A percentile compares a stretch with the other conserved stretches of the same genome.
Evolutionary conservation across 2,888 invertebrate species (phyloP).

Genomic region (Caenorhabditis wallacei): DNA sequence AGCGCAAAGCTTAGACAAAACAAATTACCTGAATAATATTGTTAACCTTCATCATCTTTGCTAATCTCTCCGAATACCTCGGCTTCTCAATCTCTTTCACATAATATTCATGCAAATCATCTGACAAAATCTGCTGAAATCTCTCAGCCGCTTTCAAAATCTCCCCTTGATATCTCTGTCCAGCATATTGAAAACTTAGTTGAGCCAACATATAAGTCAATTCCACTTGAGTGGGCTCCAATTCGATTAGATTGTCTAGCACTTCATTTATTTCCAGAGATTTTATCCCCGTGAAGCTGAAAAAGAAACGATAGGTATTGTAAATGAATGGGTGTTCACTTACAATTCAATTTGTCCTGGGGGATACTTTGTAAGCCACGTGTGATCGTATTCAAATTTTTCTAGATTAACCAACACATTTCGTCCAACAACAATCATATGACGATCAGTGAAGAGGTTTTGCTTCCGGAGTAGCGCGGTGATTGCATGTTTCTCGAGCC

Average conservation of each 20-base stretch:
- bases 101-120: slow-evolving; percentile 65
- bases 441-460: slow-evolving; percentile 18
- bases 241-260: slow-evolving; percentile 21
- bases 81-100: slow-evolving; percentile 6
- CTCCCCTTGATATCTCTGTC: slow-evolving; percentile 38
- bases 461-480: slow-evolving; percentile 34
- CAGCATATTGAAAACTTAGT: slow-evolving; percentile 57
- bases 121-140: slow-evolving; percentile 46
- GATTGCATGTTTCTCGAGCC: slow-evolving; percentile 48
- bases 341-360: slow-evolving; percentile 33
- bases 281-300: slow-evolving; percentile 29
- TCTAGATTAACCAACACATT: slow-evolving; percentile 28
- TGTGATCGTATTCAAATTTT: slow-evolving; percentile 23
- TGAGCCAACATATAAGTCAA: slow-evolving; percentile 62
- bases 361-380: slow-evolving; percentile 36
- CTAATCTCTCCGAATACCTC: slow-evolving; percentile 2
- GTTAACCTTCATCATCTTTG: slow-evolving; percentile 57
- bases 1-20: no score
- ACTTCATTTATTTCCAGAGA: slow-evolving; percentile 19
- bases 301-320: background rate
- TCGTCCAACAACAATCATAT: slow-evolving; percentile 27
- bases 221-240: slow-evolving; percentile 53
- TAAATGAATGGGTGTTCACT: slow-evolving; percentile 10
- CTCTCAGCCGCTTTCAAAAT: slow-evolving; percentile 23
- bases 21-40: slow-evolving; percentile 65